Evolutionary conservation across 1,140 invertebrate species (phyloP), one percentile per base, ranked within the genome.

Genomic region (Nephotettix cincticeps): DNA sequence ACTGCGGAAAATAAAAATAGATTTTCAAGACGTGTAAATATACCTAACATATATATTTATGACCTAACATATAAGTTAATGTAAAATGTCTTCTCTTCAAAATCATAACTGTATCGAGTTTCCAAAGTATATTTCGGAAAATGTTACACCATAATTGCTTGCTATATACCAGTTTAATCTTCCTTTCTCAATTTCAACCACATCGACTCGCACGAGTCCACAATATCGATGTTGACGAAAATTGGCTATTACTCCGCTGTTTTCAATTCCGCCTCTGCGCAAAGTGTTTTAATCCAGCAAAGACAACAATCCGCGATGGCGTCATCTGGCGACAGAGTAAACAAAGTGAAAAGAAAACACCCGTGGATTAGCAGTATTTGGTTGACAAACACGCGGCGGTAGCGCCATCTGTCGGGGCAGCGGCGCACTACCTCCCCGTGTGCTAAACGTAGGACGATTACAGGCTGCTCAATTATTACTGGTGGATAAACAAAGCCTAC

Each of bases 401-500:
- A 36, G 32, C n/a, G 32, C 32, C 32, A 36, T 36, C 32, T 36
- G 32, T 36, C 32, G 14, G 32, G 32, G n/a, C n/a, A n/a, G n/a
- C n/a, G 32, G 14, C 14, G 32, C 14, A 6, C 14, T 36, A 6
- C 32, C 4, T 6, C 4, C 4, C 6, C 47, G 47, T 51, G 4
- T 51, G 3, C 47, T 51, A 9, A 54, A 61, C 27, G 56, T 23
- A 28, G 56, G 1, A 29, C 47, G 47, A 54, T 54, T 54, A 54
- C 47, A 21, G 2, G 3, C 27, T 61, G 56, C 28, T 61, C 21
- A 61, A 61, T 61, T 27, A 61, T 61, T 61, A 51, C 56, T n/a
- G 25, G 6, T 2, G 56, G 56, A 61, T 61, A 61, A 61, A 61
- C 56, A 61, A 61, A 29, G 56, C 56, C 56, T 61, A 61, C 56